phyloP scores from a whole-genome alignment of 2,888 invertebrate species.

The Leuctra nigra region DNA sequence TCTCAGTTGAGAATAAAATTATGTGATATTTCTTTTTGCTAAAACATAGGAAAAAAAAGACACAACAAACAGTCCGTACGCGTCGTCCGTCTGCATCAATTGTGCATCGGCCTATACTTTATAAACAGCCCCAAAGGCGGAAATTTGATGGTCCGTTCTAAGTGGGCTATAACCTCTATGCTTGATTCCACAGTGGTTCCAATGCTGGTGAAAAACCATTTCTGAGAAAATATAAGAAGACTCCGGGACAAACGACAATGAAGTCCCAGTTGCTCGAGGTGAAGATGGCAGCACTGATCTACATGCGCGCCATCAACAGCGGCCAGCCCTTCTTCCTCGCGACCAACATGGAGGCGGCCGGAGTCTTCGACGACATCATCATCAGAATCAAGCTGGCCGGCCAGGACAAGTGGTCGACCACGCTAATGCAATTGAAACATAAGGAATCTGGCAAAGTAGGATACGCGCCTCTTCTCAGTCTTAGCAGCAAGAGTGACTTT shows the following conservation, averaged over 20 bases:
- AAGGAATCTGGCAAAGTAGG: not conserved
- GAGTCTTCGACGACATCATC: conserved; percentile 4
- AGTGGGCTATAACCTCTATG: too few species aligned
- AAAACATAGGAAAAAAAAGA: too few species aligned
- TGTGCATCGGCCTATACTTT: too few species aligned
- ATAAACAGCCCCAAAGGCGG: too few species aligned
- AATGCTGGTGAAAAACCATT: too few species aligned
- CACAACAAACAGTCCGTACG: too few species aligned
- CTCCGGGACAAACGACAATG: not conserved
- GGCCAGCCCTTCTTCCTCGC: not conserved
- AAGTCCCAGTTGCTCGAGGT: not conserved
- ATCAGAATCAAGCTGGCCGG: not conserved
- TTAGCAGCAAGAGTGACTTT: not conserved
- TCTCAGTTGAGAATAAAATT: too few species aligned
- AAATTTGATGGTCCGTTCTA: too few species aligned
- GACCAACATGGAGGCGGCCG: not conserved
- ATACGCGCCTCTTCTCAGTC: not conserved
- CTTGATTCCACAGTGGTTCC: too few species aligned
- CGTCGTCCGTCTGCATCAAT: too few species aligned
- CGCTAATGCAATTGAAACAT: not conserved
- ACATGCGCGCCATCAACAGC: not conserved
- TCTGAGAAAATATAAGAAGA: conserved; percentile 5
- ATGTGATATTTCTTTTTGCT: too few species aligned
- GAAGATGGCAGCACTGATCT: not conserved
- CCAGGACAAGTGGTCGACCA: not conserved